Evolutionary conservation across 2,797 vertebrate genomes (phyloP), one percentile per base, ranked within the genome.

Genomic region (Nannoperca australis): DNA sequence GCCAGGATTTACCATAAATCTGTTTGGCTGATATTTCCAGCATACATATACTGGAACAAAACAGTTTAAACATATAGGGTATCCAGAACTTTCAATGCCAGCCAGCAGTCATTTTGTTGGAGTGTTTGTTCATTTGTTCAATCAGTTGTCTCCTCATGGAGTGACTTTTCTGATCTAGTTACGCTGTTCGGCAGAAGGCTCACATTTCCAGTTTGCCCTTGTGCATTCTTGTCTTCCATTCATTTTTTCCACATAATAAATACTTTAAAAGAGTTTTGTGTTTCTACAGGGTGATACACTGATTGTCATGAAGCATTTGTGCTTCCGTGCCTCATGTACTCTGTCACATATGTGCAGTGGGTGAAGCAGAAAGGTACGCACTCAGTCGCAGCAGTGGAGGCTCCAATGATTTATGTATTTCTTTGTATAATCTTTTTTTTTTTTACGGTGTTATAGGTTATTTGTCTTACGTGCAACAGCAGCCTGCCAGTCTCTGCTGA

Each of bases 291-390:
- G 61, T 56, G 59, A 81, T 83, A 32, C 30, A 36, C 78, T 78
- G 73, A 82, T 83, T 85, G 50, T 69, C 66, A 69, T 47, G 30
- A 64, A 82, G 65, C 61, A 62, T 78, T 60, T 73, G 74, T 74
- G 70, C 69, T 49, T 67, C 45, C 14, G 18, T 67, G 78, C 75
- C 76, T 81, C 78, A 69, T 78, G 75, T 77, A 82, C 73, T 81
- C 80, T 73, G 79, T 84, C 75, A 88, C 74, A 85, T 81, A 87
- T 84, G 77, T 36, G 69, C 72, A 70, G 56, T 65, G 63, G 80
- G 62, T 81, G 24, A 64, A 81, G 65, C 78, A 79, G 73, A 73
- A 58, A 60, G 58, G 49, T 70, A 20, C 14, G 45, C 49, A 68
- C 53, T 36, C 58, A 62, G 34, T 27, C 51, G 45, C 70, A 66